Conservation (phyloP, 2,888 invertebrate genomes). For the Cenopis cana region DNA sequence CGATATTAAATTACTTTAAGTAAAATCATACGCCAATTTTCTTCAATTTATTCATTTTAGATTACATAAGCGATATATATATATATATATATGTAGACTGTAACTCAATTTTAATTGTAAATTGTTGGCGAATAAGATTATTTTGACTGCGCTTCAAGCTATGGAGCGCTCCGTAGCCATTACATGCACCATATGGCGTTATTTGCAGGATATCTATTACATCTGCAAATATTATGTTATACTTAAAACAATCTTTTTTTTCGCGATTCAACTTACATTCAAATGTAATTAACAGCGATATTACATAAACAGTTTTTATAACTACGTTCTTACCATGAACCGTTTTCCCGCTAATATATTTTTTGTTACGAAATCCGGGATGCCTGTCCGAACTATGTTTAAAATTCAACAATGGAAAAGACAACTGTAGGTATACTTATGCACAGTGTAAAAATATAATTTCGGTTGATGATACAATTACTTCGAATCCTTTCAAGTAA, state of each 20-base stretch:
- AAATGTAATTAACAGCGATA: constrained; percentile 50
- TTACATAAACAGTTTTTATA: constrained; percentile 47
- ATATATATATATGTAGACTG: no score
- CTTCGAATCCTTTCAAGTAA: constrained; percentile 66
- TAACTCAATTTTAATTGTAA: constrained; percentile 17
- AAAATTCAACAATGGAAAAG: constrained; percentile 33
- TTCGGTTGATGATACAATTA: constrained; percentile 50
- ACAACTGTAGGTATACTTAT: constrained; percentile 34
- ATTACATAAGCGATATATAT: neutral
- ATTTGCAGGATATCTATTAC: constrained; percentile 20
- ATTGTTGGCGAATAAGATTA: constrained; percentile 13
- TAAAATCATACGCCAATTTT: constrained; percentile 57
- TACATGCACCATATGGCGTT: constrained; percentile 23
- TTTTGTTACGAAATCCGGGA: constrained; percentile 61
- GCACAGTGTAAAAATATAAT: constrained; percentile 22
- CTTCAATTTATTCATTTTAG: constrained; percentile 41
- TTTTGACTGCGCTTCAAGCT: constrained; percentile 17
- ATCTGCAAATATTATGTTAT: neutral
- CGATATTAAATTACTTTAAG: constrained; percentile 9
- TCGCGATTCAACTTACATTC: constrained; percentile 45
- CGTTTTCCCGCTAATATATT: constrained; percentile 59
- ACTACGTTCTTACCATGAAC: constrained; percentile 47
- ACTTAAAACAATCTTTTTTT: constrained; percentile 13
- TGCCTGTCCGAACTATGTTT: constrained; percentile 51
- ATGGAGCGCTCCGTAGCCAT: neutral